Evolutionary conservation across 2,113 vertebrate species (phyloP).

Genomic region (Chloroceryle aenea): DNA sequence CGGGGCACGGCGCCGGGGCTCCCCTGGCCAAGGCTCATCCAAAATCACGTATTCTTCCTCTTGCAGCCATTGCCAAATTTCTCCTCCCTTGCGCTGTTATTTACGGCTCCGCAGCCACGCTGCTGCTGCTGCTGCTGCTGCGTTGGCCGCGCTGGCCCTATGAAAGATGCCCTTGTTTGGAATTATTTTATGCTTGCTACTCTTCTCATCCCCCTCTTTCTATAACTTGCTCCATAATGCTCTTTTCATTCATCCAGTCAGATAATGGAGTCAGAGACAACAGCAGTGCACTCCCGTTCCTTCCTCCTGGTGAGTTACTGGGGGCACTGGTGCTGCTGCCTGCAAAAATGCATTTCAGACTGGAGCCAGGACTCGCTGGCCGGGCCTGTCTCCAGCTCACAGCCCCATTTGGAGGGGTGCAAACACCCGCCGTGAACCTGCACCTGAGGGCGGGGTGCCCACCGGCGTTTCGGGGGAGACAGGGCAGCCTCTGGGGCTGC

Average conservation of each 20-base stretch:
- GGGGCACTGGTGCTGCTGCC: neutral
- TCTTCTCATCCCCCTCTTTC: neutral
- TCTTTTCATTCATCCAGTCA: neutral
- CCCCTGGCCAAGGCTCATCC: neutral
- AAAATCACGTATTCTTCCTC: fast-evolving
- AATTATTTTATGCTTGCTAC: fast-evolving
- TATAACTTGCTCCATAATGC: fast-evolving
- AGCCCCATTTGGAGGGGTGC: neutral
- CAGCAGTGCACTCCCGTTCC: neutral
- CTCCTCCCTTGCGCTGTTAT: neutral
- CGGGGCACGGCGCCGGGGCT: neutral
- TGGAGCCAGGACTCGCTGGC: fast-evolving
- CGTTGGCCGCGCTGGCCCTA: neutral
- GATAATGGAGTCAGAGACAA: neutral
- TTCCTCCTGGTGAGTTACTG: fast-evolving
- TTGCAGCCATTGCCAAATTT: fast-evolving
- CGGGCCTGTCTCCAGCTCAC: too few relatives aligned
- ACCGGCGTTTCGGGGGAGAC: fast-evolving
- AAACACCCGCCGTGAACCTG: neutral
- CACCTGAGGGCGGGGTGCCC: neutral
- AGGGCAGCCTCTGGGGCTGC: neutral
- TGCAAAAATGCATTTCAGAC: fast-evolving
- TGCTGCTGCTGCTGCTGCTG: neutral
- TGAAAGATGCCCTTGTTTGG: neutral
- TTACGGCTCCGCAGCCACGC: neutral